These are phyloP conservation scores for Heterodera schachtii DNA, from an alignment of 1,140 invertebrate genomes.

Conservation along the genomic window DNA sequence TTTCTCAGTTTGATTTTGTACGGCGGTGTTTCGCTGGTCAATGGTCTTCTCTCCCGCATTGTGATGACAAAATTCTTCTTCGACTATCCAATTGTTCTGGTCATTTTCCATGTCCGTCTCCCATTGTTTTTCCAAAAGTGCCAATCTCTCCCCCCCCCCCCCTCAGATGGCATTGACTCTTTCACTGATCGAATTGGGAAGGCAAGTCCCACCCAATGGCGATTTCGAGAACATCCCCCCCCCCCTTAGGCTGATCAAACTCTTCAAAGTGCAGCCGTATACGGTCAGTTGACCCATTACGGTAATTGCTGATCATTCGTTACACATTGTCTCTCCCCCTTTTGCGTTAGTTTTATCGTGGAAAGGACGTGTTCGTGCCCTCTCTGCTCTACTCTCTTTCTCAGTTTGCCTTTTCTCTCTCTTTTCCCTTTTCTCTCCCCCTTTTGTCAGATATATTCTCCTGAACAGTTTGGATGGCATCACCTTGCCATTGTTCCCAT, in stretches of 20 bases:
- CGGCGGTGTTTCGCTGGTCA: constrained; percentile 32
- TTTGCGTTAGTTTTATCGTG: constrained; percentile 52
- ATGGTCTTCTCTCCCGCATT: constrained; percentile 47
- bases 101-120: constrained; percentile 38
- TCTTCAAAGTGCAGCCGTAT: constrained; percentile 62
- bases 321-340: neutral
- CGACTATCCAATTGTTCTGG: constrained; percentile 52
- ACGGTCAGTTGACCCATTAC: constrained; percentile 36
- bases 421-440: neutral
- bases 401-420: constrained; percentile 1
- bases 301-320: neutral
- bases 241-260: constrained; percentile 29
- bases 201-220: constrained; percentile 27
- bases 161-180: constrained; percentile 47
- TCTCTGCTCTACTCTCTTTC: constrained; percentile 69
- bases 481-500: constrained; percentile 71
- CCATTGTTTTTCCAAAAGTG: neutral
- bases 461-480: constrained; percentile 69
- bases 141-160: neutral
- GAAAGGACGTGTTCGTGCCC: constrained; percentile 66
- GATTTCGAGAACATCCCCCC: neutral
- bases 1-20: constrained; percentile 36
- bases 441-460: constrained; percentile 64
- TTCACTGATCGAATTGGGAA: constrained; percentile 39
- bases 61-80: constrained; percentile 54